phyloP scores from a whole-genome alignment of 2,888 invertebrate species.

The Himalopsyche tibetana region DNA sequence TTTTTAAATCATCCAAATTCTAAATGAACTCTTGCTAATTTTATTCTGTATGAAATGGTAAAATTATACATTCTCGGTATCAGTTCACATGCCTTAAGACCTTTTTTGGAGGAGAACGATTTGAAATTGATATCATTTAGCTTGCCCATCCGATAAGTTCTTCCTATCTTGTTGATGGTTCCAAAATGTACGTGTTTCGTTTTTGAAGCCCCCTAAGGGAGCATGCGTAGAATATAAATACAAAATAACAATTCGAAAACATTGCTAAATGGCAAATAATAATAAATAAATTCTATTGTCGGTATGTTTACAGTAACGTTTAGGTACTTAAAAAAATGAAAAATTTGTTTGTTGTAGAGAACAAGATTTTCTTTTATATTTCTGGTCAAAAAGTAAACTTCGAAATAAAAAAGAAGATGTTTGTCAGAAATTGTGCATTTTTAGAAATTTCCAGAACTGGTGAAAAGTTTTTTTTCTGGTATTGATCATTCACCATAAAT shows the following conservation, averaged over 20 bases:
- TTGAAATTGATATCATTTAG: conserved; percentile 30
- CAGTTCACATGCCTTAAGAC: neutral
- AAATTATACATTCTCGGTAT: neutral
- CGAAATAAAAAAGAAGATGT: too few species aligned
- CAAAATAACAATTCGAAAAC: conserved; percentile 1
- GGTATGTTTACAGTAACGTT: too few species aligned
- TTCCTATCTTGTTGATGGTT: neutral
- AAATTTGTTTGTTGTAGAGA: too few species aligned
- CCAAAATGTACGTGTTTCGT: neutral
- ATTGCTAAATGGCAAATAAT: neutral
- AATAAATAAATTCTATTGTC: neutral
- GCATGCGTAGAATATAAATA: conserved; percentile 1
- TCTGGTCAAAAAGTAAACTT: too few species aligned
- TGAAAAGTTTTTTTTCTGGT: too few species aligned
- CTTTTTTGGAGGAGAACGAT: neutral
- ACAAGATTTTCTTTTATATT: too few species aligned
- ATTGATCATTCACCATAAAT: too few species aligned
- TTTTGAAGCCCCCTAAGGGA: neutral
- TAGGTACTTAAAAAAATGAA: too few species aligned
- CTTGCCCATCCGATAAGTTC: conserved; percentile 23
- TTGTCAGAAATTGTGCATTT: too few species aligned
- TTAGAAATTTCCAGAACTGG: too few species aligned
- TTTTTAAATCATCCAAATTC: too few species aligned
- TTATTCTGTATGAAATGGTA: neutral
- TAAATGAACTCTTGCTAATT: neutral